Base-by-base conservation (phyloP, 1,140 invertebrate species). In the Samia ricini region DNA sequence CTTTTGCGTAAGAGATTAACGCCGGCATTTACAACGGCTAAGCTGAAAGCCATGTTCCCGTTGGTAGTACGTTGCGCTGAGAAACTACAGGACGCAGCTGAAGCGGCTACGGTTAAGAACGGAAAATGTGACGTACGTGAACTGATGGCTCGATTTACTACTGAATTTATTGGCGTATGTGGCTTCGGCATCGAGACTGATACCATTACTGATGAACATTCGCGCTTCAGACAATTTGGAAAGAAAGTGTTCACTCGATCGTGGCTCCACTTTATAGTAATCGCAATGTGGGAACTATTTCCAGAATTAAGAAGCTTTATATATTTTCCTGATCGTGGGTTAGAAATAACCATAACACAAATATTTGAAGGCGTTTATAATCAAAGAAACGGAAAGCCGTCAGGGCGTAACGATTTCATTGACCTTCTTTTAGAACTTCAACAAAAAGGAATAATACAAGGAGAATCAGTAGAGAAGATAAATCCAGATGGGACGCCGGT, bases 11-110 rank as follows among this genome's bases (percentile, higher is more conserved):
- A 76, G 0, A 92, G 93, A 63, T 58, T 94, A n/a, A 89, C 89
- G 0, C 93, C 93, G 0, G 91, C 91, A 3, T 94, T 94, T 64
- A 92, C 92, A 0, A 90, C 91, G 0, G 90, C 90, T 2, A 93
- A 93, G 76, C 81, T 94, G 19, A 93, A 92, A 69, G 71, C 65
- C 0, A 93, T 93, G 91, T 92, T 93, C 10, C 64, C 66, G 2
- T 79, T 91, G 0, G 69, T 93, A 2, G 74, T 88, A 15, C 81
- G 91, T 33, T 81, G 87, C 52, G 85, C 85, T 2, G 79, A 89
- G 21, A 63, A 69, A 18, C 56, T 93, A 29, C 63, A 76, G 2
- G 8, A 4, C 26, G 26, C 26, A 26, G 64, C 80, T 6, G 73
- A 51, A 21, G 56, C 80, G 51, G 52, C 33, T 23, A 56, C 15